phyloP scores from a whole-genome alignment of 2,797 vertebrate species.

The Channallabes apus region DNA sequence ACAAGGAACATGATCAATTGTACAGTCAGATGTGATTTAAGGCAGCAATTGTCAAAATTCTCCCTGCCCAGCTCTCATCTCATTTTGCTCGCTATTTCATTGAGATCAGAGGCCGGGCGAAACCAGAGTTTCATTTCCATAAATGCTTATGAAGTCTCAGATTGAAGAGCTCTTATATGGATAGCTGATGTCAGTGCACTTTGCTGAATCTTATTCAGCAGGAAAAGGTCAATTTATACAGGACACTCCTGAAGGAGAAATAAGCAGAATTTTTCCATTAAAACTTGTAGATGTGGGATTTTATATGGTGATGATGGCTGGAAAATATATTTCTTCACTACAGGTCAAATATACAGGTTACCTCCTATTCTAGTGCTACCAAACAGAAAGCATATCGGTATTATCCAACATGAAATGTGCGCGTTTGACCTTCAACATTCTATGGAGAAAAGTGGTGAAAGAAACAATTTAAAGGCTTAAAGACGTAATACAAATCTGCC shows the following conservation, averaged over 20 bases:
- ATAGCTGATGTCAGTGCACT: conserved; percentile 30
- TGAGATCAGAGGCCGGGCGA: conserved; percentile 45
- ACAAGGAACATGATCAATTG: conserved; percentile 41
- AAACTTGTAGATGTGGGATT: conserved; percentile 5
- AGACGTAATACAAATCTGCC: not conserved
- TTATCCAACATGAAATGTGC: not conserved
- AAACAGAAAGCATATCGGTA: not conserved
- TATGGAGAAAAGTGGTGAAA: not conserved
- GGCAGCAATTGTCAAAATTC: conserved; percentile 54
- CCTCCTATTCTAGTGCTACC: conserved; percentile 1
- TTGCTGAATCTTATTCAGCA: conserved; percentile 37
- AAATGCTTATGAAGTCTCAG: conserved; percentile 39
- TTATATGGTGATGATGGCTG: conserved; percentile 21
- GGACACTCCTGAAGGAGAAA: conserved; percentile 27
- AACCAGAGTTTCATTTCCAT: conserved; percentile 43
- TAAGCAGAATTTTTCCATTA: conserved; percentile 33
- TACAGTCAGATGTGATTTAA: conserved; percentile 42
- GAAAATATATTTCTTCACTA: not conserved
- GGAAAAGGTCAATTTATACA: conserved; percentile 31
- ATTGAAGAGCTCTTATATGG: conserved; percentile 42
- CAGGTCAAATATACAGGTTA: conserved; percentile 18
- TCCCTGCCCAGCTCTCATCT: conserved; percentile 38
- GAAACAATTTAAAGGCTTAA: not conserved
- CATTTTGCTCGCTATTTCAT: conserved; percentile 47
- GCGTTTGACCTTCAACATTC: conserved; percentile 21